Percentiles rank a stretch among this genome's conserved stretches.
These are phyloP conservation scores for Pycnomerus fuliginosus DNA, from an alignment of 2,888 invertebrate genomes.

Conservation along the genomic window DNA sequence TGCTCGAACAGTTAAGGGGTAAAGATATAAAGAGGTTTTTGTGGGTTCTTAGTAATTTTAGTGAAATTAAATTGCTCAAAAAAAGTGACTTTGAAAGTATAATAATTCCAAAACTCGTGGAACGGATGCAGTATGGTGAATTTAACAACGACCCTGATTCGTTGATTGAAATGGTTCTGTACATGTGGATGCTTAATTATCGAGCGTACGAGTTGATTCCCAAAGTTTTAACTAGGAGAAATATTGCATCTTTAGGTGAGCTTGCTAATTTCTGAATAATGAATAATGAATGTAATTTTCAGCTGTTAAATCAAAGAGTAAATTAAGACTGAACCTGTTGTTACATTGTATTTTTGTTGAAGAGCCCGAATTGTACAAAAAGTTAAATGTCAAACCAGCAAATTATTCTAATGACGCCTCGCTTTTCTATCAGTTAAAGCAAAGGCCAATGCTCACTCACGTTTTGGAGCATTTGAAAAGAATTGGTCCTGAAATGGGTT, in stretches of 20 bases:
- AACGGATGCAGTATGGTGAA: constrained; percentile 35
- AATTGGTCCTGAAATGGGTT: constrained; percentile 29
- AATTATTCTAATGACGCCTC: constrained; percentile 28
- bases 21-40: constrained; percentile 54
- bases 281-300: constrained; percentile 18
- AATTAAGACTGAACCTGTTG: constrained; percentile 46
- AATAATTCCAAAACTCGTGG: constrained; percentile 41
- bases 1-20: constrained; percentile 37
- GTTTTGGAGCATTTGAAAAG: constrained; percentile 37
- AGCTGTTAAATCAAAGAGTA: constrained; percentile 33
- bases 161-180: constrained; percentile 46
- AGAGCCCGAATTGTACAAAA: constrained; percentile 42
- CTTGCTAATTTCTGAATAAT: background rate
- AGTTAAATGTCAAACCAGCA: constrained; percentile 34
- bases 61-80: constrained; percentile 40
- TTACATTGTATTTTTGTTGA: constrained; percentile 50
- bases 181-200: constrained; percentile 51
- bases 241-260: constrained; percentile 29
- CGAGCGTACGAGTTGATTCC: constrained; percentile 42
- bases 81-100: constrained; percentile 36
- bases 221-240: constrained; percentile 33
- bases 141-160: constrained; percentile 37
- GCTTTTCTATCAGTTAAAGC: constrained; percentile 35
- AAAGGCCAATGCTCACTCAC: constrained; percentile 40
- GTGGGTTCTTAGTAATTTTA: constrained; percentile 48